phyloP scores from a whole-genome alignment of 2,888 invertebrate species.

The Nemotelus pantherinus region DNA sequence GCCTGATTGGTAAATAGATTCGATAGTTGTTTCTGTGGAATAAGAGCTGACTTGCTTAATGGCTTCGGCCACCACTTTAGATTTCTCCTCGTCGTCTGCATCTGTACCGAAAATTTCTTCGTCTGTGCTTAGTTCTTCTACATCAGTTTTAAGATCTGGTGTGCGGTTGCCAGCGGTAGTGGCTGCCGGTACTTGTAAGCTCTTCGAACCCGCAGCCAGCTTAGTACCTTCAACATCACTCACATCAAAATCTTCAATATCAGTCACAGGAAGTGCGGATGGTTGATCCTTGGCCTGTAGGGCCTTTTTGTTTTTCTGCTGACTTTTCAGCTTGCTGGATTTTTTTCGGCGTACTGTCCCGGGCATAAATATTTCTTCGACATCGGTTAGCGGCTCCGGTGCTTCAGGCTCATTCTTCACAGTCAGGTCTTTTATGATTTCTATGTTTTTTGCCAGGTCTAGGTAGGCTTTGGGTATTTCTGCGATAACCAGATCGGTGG shows the following conservation, averaged over 20 bases:
- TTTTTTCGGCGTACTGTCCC: constrained; percentile 61
- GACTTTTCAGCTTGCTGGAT: constrained; percentile 55
- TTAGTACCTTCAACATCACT: constrained; percentile 58
- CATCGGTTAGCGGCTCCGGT: constrained; percentile 64
- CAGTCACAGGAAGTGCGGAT: constrained; percentile 55
- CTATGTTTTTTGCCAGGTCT: constrained; percentile 53
- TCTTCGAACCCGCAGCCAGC: constrained; percentile 48
- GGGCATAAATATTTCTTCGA: constrained; percentile 65
- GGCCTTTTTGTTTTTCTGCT: constrained; percentile 49
- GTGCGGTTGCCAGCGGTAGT: constrained; percentile 48
- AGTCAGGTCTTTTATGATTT: constrained; percentile 55
- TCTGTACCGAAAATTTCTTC: constrained; percentile 54
- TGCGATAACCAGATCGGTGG: constrained; percentile 50
- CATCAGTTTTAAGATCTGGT: constrained; percentile 60
- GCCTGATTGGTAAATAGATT: constrained; percentile 43
- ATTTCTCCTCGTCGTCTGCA: constrained; percentile 31
- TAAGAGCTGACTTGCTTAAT: constrained; percentile 45
- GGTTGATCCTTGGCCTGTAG: background rate
- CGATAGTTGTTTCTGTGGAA: constrained; percentile 52
- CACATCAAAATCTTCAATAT: constrained; percentile 64
- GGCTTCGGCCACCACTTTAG: background rate
- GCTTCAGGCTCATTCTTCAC: constrained; percentile 54
- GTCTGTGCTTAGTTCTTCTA: constrained; percentile 65
- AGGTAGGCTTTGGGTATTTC: constrained; percentile 55
- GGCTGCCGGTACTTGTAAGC: constrained; percentile 44